These are phyloP conservation scores for Ispidina picta DNA, from an alignment of 2,797 vertebrate genomes.

Conservation along the genomic window DNA sequence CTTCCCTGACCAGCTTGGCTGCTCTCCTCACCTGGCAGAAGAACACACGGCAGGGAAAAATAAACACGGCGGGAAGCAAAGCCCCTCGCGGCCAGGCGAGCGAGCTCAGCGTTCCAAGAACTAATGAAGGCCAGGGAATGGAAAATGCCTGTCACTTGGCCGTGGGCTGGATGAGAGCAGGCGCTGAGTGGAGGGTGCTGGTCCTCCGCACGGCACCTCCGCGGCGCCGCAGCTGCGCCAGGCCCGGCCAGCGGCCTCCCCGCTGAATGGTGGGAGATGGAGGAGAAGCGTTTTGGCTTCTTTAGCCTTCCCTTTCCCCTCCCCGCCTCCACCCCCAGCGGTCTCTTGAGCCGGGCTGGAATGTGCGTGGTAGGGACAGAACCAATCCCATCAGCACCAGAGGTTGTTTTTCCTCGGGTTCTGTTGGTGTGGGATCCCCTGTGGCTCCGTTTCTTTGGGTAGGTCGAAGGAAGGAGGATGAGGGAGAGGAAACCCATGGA, in stretches of 20 bases:
- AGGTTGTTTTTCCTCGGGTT: slow-evolving; percentile 63
- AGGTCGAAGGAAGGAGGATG: not conserved
- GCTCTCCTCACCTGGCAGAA: slow-evolving; percentile 41
- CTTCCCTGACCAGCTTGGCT: slow-evolving; percentile 15
- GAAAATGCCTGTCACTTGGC: slow-evolving; percentile 52
- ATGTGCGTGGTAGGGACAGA: slow-evolving; percentile 70
- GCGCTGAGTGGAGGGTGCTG: not conserved
- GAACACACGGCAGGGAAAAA: slow-evolving; percentile 14
- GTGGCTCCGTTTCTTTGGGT: not conserved
- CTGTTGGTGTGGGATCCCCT: slow-evolving; percentile 6
- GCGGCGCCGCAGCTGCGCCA: slow-evolving; percentile 41
- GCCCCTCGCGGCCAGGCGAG: not conserved
- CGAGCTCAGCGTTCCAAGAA: not conserved
- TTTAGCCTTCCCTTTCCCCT: not conserved
- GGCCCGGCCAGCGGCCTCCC: slow-evolving; percentile 16
- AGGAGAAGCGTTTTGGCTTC: slow-evolving; percentile 43
- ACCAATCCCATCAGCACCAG: slow-evolving; percentile 67
- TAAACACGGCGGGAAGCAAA: not conserved
- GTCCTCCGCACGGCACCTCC: not conserved
- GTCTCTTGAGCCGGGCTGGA: slow-evolving; percentile 62
- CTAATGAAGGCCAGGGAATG: slow-evolving; percentile 41
- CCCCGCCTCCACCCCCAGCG: not conserved
- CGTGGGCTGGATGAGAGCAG: not conserved
- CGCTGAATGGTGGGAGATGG: slow-evolving; percentile 4
- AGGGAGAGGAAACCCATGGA: not conserved